Conservation (phyloP, 2,113 vertebrate species). For the Osmerus eperlanus region DNA sequence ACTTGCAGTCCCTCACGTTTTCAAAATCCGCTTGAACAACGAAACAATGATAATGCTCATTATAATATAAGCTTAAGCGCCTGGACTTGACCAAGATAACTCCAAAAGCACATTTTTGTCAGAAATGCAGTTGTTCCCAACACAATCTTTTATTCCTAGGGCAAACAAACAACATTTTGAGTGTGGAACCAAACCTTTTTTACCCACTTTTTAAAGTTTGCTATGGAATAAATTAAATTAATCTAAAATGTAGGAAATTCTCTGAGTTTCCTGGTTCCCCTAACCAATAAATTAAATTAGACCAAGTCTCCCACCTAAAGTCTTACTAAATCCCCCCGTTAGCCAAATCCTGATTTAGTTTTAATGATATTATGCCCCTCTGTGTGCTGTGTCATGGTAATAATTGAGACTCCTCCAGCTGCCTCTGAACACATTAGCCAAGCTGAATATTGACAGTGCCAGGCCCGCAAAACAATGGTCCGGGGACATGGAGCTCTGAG, state of each 20-base stretch:
- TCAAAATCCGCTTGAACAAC: constrained; percentile 56
- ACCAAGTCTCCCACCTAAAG: constrained; percentile 68
- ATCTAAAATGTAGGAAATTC: constrained; percentile 65
- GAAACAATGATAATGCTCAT: constrained; percentile 4
- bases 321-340: constrained; percentile 66
- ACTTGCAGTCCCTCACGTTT: constrained; percentile 59
- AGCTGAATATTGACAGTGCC: constrained; percentile 79
- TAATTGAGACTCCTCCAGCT: constrained; percentile 78
- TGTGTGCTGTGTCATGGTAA: constrained; percentile 80
- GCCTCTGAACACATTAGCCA: constrained; percentile 80
- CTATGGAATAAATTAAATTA: constrained; percentile 70
- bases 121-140: no score
- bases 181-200: background rate
- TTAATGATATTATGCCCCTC: constrained; percentile 82
- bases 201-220: constrained; percentile 11
- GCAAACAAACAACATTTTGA: background rate
- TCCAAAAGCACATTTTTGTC: no score
- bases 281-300: constrained; percentile 77
- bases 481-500: constrained; percentile 69
- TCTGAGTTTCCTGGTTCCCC: constrained; percentile 69
- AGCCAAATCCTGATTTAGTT: constrained; percentile 82
- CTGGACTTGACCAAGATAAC: no score
- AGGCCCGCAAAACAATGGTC: constrained; percentile 72
- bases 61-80: constrained; percentile 9
- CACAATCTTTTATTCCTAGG: no score